Evolutionary conservation across 2,797 vertebrate species (phyloP).

Genomic region (Columba guinea): DNA sequence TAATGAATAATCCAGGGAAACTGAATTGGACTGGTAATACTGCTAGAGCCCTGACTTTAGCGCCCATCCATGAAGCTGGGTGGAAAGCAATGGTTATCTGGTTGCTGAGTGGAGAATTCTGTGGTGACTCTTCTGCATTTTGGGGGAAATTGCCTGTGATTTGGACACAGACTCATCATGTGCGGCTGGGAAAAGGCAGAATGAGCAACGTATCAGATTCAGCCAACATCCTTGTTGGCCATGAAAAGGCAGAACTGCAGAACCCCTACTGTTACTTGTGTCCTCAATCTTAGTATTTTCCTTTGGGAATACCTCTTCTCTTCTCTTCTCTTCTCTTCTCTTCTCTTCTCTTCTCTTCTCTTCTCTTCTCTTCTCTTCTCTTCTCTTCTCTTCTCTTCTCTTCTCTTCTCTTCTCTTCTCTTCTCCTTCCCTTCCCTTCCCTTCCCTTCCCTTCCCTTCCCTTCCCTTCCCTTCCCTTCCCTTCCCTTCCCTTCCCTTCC

Average conservation of each 20-base stretch:
- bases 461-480: too few species aligned
- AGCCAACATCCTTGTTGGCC: not conserved
- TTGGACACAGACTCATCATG: not conserved
- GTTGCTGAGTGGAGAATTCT: not conserved
- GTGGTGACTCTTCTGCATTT: not conserved
- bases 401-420: too few species aligned
- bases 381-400: too few species aligned
- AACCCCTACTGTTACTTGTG: fast-evolving
- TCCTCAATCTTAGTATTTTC: not conserved
- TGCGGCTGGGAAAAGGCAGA: not conserved
- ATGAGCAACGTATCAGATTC: not conserved
- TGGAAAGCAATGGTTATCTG: not conserved
- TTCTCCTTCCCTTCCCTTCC: too few species aligned
- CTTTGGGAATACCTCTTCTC: not conserved
- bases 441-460: too few species aligned
- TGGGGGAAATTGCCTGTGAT: not conserved
- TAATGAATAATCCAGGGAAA: not conserved
- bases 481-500: too few species aligned
- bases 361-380: too few species aligned
- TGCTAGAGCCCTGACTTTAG: not conserved
- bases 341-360: too few species aligned
- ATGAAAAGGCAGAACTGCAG: not conserved
- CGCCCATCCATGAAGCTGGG: not conserved
- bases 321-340: too few species aligned
- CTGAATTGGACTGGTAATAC: not conserved